Percentiles rank a stretch among this genome's conserved stretches.
phyloP scores from a whole-genome alignment of 1,140 invertebrate genomes.

The Euwallacea fornicatus region DNA sequence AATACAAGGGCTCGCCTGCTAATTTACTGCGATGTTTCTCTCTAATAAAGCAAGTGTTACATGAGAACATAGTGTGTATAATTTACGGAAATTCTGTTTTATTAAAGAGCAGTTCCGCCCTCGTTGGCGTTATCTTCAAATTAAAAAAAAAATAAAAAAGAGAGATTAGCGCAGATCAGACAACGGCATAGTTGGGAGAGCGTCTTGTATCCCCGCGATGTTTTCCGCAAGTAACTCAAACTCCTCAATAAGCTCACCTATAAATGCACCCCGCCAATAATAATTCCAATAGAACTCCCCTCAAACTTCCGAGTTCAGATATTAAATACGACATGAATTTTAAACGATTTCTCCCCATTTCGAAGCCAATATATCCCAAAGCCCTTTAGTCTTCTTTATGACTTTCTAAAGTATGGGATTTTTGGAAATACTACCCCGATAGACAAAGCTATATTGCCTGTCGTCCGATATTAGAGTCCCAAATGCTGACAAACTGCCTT shows the following conservation, averaged over 20 bases:
- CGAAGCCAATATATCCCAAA: constrained; percentile 43
- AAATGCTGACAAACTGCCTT: constrained; percentile 48
- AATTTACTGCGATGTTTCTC: constrained; percentile 26
- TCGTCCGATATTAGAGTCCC: constrained; percentile 46
- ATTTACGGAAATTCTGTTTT: constrained; percentile 5
- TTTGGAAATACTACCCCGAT: constrained; percentile 49
- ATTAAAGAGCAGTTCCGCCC: neutral
- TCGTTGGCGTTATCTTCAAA: neutral
- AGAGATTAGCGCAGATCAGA: too few relatives aligned
- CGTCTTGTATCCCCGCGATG: too few relatives aligned
- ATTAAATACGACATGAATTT: constrained; percentile 35
- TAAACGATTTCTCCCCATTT: constrained; percentile 29
- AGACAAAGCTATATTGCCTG: constrained; percentile 50
- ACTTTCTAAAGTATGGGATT: constrained; percentile 52
- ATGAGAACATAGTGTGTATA: constrained; percentile 15
- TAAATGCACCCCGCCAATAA: too few relatives aligned
- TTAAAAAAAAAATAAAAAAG: too few relatives aligned
- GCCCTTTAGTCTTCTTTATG: constrained; percentile 48
- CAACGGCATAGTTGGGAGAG: too few relatives aligned
- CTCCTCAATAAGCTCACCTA: too few relatives aligned
- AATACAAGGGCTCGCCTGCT: constrained; percentile 23
- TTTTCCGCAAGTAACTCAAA: too few relatives aligned
- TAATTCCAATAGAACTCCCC: too few relatives aligned
- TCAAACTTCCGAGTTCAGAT: neutral
- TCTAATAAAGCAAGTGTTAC: constrained; percentile 27